Conservation (phyloP, 2,888 invertebrate species). For the Cryptophagus acutangulus region DNA sequence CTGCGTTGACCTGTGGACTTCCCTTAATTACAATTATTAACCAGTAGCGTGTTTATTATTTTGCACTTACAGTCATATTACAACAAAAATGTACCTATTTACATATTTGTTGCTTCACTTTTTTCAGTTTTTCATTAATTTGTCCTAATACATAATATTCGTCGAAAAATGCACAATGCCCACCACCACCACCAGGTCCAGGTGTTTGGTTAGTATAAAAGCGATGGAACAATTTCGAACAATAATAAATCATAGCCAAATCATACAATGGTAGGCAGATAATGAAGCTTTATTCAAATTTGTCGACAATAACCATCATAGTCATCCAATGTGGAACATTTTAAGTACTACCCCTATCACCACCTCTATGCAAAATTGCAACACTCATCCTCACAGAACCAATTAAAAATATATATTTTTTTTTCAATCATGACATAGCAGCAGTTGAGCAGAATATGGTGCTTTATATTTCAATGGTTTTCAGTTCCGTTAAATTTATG, state of each 20-base stretch:
- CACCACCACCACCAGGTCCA: too few relatives aligned
- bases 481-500: too few relatives aligned
- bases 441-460: too few relatives aligned
- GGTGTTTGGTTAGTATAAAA: constrained; percentile 2
- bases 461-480: too few relatives aligned
- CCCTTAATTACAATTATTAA: constrained; percentile 47
- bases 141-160: too few relatives aligned
- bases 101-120: too few relatives aligned
- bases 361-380: constrained; percentile 18
- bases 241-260: constrained; percentile 24
- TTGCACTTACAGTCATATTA: constrained; percentile 22
- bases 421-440: constrained; percentile 1
- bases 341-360: constrained; percentile 23
- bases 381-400: constrained; percentile 22
- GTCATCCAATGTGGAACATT: too few relatives aligned
- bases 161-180: too few relatives aligned
- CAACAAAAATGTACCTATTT: constrained; percentile 1
- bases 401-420: constrained; percentile 1
- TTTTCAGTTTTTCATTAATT: background rate
- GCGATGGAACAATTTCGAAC: constrained; percentile 2
- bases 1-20: constrained; percentile 42
- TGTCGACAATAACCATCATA: constrained; percentile 2
- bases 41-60: constrained; percentile 44
- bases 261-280: constrained; percentile 21
- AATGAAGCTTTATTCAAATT: constrained; percentile 23